Base-by-base conservation (phyloP, 2,797 vertebrate genomes). In the Rachycentron canadum region DNA sequence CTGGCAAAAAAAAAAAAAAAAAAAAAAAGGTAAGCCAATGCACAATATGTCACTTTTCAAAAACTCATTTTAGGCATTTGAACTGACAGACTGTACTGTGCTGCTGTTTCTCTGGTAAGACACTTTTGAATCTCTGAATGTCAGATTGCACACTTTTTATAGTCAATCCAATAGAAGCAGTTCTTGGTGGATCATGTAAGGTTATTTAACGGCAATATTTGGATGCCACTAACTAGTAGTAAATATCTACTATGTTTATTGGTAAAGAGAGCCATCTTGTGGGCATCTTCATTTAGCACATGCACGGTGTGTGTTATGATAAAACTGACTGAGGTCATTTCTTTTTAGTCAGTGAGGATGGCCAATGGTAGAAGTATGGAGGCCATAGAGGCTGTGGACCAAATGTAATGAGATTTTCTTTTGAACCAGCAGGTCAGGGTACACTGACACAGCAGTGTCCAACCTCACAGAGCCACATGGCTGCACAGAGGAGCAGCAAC, bases 181-280 rank as follows among this genome's bases (percentile, higher is more conserved):
- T 26, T 16, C 14, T 53, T 9, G 26, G 5, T 17, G 13, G 26
- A 28, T 1, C 26, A 25, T 23, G 47, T 50, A 25, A 50, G 23
- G n/a, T 5, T 13, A 17, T 59, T 45, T 52, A 32, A 10, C 13
- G 55, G 17, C 11, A 61, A 19, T 13, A 26, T 25, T 64, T n/a
- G 53, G 36, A 61, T 50, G 19, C 23, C 50, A 41, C 13, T 28
- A 7, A n/a, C n/a, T n/a, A n/a, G n/a, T 9, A 14, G n/a, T 13
- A 10, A 3, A 28, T 1, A 16, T 3, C 12, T 50, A 12, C 43
- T 7, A 17, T 28, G 41, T 53, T 62, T 62, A 36, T 25, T 57
- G 68, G 75, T 57, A 52, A 83, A 85, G 61, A 23, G 65, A 14
- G 69, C 36, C 86, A 73, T 64, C 86, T 81, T 61, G 72, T 83